Base-by-base conservation (phyloP, 2,797 vertebrate species). In the Hafferia zeledoni region DNA sequence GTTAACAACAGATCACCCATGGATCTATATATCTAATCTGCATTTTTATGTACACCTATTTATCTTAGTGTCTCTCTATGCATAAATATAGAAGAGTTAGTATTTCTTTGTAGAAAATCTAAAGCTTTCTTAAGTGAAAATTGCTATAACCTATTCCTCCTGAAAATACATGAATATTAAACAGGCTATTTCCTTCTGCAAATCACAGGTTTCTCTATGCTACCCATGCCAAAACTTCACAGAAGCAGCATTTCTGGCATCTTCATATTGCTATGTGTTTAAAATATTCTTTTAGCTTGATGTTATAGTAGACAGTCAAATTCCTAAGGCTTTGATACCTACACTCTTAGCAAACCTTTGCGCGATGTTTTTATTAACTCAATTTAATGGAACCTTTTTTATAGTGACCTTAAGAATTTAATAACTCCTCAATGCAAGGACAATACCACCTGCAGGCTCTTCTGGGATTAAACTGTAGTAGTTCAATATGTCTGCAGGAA, bases 351-450 rank as follows among this genome's bases (percentile, higher is more conserved):
- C 92, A 98, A 98, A 97, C 97, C 98, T 98, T 98, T 97, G 98
- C 97, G 97, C 97, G 97, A 97, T 98, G 96, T 98, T 98, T 98
- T 98, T 98, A 98, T 98, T 98, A 98, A 98, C 98, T 98, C 97
- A 97, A 96, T 98, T 98, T 98, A 98, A 98, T 97, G 97, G 97
- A 98, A 98, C 90, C 95, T 96, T 98, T 98, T 98, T 97, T 97
- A 97, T 96, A 92, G 97, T 98, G 98, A 98, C 98, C 98, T 98
- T 98, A 98, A 98, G 97, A 98, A 98, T 98, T 98, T 98, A 98
- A 98, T 98, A 98, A 98, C 97, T 98, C 94, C 86, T 94, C 97
- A 95, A 97, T 97, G 97, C 97, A 98, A 98, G 97, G 97, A 98
- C 98, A 98, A 97, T 98, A 97, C 96, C 95, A 98, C 97, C 98